Base-by-base conservation (phyloP, 2,888 invertebrate genomes). In the Caenorhabditis sp. region DNA sequence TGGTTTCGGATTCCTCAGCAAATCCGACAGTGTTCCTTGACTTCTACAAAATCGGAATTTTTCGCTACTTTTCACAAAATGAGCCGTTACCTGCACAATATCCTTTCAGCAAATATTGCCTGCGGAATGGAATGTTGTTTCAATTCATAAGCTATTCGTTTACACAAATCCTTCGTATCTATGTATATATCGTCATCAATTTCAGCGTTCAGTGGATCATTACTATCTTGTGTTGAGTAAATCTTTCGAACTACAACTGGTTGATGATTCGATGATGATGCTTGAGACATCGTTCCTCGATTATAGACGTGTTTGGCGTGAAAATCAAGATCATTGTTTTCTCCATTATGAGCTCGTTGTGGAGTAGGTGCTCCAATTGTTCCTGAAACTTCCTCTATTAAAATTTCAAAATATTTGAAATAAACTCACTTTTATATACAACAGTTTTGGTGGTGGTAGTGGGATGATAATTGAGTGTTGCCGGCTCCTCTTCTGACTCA, bases 41-140 rank as follows among this genome's bases (percentile, higher is more conserved):
- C 85, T 85, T 26, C 87, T 21, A 17, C 26, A 31, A 31, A 4
- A 60, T 7, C 10, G 10, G 60, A 7, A 38, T 43, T 17, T 31
- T 36, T 17, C 20, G 20, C n/a, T 36, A 7, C 12, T 21, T 12
- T 25, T 36, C 38, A 12, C 38, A 49, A 61, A n/a, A 43, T n/a
- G 83, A 31, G 4, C 10, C 31, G 31, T 10, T 4, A 31, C 31
- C 31, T 31, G 31, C 31, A 84, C 52, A 85, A 67, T 20, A 85
- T 81, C 50, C 85, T 60, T 61, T 88, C 88, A 50, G 88, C 88
- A 59, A 88, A 88, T 88, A 99, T 97, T 77, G 99, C 99, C 89
- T 87, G 87, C 59, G 99, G 99, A 89, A 99, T 99, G 90, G 96
- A 96, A 91, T 99, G 99, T 56, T 85, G 83, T 66, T 99, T 99